phyloP scores from a whole-genome alignment of 2,888 invertebrate species.

The Erannis defoliaria region DNA sequence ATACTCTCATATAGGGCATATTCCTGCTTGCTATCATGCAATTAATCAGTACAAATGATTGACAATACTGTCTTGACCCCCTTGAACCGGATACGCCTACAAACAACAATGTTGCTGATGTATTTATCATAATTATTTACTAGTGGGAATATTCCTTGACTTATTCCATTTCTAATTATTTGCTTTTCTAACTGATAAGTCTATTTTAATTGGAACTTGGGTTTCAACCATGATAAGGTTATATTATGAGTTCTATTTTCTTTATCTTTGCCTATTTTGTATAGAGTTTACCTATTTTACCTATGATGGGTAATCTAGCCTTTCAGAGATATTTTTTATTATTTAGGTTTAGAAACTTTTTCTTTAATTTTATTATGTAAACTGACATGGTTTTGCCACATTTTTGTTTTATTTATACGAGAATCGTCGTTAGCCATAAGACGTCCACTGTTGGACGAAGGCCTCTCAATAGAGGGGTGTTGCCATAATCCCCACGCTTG shows the following conservation, averaged over 20 bases:
- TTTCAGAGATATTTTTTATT: no score
- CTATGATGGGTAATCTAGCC: no score
- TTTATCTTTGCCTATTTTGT: conserved; percentile 15
- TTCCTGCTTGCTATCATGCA: neutral
- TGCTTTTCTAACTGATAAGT: conserved; percentile 25
- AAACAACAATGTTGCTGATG: conserved; percentile 44
- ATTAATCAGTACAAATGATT: conserved; percentile 1
- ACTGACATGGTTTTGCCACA: no score
- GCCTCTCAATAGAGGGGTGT: no score
- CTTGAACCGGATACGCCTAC: conserved; percentile 44
- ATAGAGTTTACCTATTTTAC: conserved; percentile 8
- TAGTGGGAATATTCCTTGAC: conserved; percentile 43
- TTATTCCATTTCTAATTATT: conserved; percentile 46
- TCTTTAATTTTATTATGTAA: no score
- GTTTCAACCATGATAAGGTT: conserved; percentile 38
- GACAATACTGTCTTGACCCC: conserved; percentile 23
- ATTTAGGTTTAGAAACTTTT: no score
- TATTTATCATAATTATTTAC: conserved; percentile 15
- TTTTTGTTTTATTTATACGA: no score
- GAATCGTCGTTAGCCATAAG: no score
- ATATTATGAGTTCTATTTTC: neutral
- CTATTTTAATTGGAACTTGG: conserved; percentile 26
- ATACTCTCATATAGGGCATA: neutral
- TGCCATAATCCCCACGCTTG: no score
- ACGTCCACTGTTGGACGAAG: no score